Percentiles rank a stretch among this genome's conserved stretches.
Conservation (phyloP, 2,113 vertebrate species). For the Bucco capensis region DNA sequence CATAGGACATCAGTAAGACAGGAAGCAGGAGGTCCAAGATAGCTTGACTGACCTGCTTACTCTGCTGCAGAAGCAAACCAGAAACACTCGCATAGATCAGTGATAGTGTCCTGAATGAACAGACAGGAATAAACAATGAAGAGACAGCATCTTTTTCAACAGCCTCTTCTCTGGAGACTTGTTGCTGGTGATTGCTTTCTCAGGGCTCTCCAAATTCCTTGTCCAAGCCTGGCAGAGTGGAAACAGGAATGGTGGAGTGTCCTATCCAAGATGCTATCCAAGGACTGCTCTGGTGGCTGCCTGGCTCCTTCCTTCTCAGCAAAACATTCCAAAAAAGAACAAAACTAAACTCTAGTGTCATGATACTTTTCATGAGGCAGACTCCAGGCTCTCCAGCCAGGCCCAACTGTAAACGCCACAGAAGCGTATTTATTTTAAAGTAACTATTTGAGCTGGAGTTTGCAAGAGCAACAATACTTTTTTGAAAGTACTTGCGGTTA, state of each 20-base stretch:
- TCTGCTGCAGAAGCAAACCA: not conserved
- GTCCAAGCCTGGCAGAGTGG: not conserved
- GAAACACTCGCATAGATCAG: not conserved
- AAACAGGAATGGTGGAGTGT: not conserved
- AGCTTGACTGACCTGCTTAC: not conserved
- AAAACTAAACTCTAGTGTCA: not conserved
- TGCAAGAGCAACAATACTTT: not conserved
- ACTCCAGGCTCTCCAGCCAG: slow-evolving; percentile 29
- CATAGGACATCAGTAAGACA: accelerated
- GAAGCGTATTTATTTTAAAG: slow-evolving; percentile 38
- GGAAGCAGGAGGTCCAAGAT: not conserved
- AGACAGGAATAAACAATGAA: not conserved
- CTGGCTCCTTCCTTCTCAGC: slow-evolving; percentile 22
- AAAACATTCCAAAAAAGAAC: slow-evolving; percentile 26
- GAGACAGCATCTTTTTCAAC: not conserved
- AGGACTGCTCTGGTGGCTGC: not conserved
- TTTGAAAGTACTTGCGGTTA: slow-evolving; percentile 10
- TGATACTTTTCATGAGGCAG: slow-evolving; percentile 6
- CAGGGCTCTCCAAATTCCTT: not conserved
- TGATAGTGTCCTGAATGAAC: accelerated
- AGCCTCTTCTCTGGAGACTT: not conserved
- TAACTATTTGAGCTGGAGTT: slow-evolving; percentile 7
- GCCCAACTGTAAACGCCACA: not conserved
- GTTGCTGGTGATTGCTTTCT: not conserved
- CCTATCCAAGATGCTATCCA: not conserved